Evolutionary conservation across 2,113 vertebrate genomes (phyloP).

Genomic region (Atlantisia rogersi): DNA sequence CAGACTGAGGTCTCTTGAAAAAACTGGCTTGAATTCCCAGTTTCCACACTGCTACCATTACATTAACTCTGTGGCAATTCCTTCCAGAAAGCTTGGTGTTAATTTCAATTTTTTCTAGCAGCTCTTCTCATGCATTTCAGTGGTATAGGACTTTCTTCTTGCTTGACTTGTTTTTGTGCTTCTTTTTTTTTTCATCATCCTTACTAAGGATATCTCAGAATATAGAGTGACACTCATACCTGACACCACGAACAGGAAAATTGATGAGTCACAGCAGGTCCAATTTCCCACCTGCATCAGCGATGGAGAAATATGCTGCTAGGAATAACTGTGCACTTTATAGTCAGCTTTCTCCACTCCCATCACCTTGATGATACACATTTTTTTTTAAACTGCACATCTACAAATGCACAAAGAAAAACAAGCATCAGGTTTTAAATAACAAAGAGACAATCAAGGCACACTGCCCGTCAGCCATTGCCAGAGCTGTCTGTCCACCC

Average conservation of each 20-base stretch:
- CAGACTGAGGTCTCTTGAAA: neutral
- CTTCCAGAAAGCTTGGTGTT: neutral
- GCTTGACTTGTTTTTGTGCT: neutral
- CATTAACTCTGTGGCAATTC: neutral
- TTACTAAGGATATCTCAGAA: neutral
- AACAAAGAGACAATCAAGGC: neutral
- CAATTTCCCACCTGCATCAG: neutral
- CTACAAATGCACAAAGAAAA: neutral
- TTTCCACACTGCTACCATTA: neutral
- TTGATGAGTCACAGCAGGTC: slow-evolving; percentile 33
- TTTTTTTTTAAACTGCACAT: neutral
- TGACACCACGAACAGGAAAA: slow-evolving; percentile 42
- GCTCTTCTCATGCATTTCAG: neutral
- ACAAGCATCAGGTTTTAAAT: neutral
- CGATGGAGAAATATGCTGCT: neutral
- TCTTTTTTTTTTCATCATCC: neutral
- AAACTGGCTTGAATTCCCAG: neutral
- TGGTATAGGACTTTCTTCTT: slow-evolving; percentile 6
- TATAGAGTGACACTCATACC: slow-evolving; percentile 7
- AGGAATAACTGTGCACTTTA: neutral
- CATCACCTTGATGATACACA: neutral
- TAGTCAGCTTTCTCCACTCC: neutral
- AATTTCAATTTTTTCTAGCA: neutral
- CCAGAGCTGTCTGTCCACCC: neutral
- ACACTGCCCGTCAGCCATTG: neutral